Base-by-base conservation (phyloP, 2,113 vertebrate species). In the Ameiurus melas region DNA sequence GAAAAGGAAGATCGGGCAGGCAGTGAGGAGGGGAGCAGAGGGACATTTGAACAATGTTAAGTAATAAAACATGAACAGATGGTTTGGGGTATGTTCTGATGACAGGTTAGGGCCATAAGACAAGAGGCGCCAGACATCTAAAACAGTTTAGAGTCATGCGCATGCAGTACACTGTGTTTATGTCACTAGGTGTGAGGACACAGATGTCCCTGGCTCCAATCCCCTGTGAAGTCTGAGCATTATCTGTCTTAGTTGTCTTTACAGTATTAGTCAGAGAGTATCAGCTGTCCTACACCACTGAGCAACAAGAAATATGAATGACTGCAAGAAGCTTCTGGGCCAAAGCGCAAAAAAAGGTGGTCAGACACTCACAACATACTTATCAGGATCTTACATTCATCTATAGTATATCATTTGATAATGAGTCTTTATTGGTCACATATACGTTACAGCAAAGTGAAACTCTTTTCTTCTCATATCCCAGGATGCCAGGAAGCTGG, bases 71-170 rank as follows among this genome's bases (percentile, higher is more conserved):
- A 85, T 55, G 83, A 70, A 85, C 83, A 68, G 83, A 68, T 66
- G 60, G 64, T 55, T 70, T 30, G 47, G 83, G 83, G 43, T 71
- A 85, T 71, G 66, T 85, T 33, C 43, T 70, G 83, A 85, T 85
- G 83, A 85, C 83, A 85, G 83, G 83, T 55, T 57, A 47, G 66
- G 47, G 47, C 62, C 83, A 85, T 68, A 70, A 85, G 83, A 84
- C 83, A 84, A 66, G 62, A 85, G 83, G 83, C 83, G 83, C 83
- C 83, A 85, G 66, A 70, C 83, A 85, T 71, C 83, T 85, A 85
- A 70, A 71, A 85, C 83, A 71, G 64, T 53, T 84, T 66, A 51
- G 83, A 84, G 83, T 66, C 82, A 84, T 84, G 83, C 10, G 83
- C 39, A 53, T 47, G 9, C 39, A 85, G 64, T 70, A 71, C 83